Base-by-base conservation (phyloP, 1,140 invertebrate genomes). In the Anagrus nilaparvatae region DNA sequence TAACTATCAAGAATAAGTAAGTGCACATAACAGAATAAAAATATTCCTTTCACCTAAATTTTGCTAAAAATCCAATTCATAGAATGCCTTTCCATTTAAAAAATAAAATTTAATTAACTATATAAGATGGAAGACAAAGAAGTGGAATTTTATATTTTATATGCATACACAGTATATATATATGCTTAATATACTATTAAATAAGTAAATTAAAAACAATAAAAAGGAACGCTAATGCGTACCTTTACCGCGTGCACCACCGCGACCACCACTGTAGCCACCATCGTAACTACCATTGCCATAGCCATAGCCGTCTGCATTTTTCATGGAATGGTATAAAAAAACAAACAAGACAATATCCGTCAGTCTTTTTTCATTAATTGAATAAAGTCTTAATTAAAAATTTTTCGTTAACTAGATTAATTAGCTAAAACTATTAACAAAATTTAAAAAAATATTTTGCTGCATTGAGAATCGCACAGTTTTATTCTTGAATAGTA, bases 231-330 rank as follows among this genome's bases (percentile, higher is more conserved):
- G 64, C 64, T 56, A 61, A 63, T 67, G 66, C 65, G 73, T 82
- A 84, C 81, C 81, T 83, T 83, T 83, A 72, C 79, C 81, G 70
- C 81, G 76, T 65, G 74, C 71, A 73, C 79, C 76, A 72, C 78
- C 76, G 61, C 76, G 71, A 70, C 79, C 78, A 69, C 78, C 78
- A 74, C 75, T 77, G 75, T 82, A 82, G 71, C 80, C 79, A 73
- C 80, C 79, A 67, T 82, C 80, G 75, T 82, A 81, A 71, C 73
- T 79, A 77, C 77, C 77, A 73, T 80, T 77, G 70, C 76, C 75
- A 72, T 73, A 73, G 58, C 79, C 78, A 73, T 81, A 81, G 74
- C 82, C 80, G 78, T 80, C 75, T 76, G 67, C 60, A 52, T 65
- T 41, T n/a, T 62, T 67, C 61, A 65, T 66, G 68, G 65, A 68